Evolutionary conservation across 1,140 invertebrate species (phyloP), one percentile per base, ranked within the genome.

Genomic region (Cotesia vestalis): DNA sequence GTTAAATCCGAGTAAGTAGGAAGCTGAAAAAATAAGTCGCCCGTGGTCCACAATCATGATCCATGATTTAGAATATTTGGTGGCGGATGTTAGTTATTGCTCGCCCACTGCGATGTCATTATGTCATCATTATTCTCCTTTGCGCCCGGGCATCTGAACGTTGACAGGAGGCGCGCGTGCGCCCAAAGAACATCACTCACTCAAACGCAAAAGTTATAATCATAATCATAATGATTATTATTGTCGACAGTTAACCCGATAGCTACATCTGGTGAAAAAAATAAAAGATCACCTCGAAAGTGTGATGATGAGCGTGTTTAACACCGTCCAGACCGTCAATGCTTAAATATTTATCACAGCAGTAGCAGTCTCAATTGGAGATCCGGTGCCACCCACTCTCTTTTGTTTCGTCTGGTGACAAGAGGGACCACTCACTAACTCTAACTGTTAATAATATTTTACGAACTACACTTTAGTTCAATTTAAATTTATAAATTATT

Each of bases 121-220:
- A 86, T 86, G 84, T 86, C 86, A 85, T 86, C 84, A 86, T 86
- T 82, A 83, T 84, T 85, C 83, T 83, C 81, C 79, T 84, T 85
- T 77, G 81, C 83, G 77, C 79, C 77, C 53, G 75, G 64, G 55
- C 61, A 69, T 71, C 40, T 68, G 51, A 70, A 11, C 73, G 84
- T 84, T 84, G 83, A 86, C 83, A 83, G 80, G 83, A 85, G 82
- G 80, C 77, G 71, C 63, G 80, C 79, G 82, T 71, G 78, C 78
- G 80, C 84, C 81, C 82, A 78, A 77, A 78, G 40, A 80, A 78
- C 83, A 85, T 85, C 83, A 81, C 76, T 85, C 83, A 83, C 74
- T 46, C 40, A 46, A 6, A 78, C 79, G 78, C 77, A 75, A 66
- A 67, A 69, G 67, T 27, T 46, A 68, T 46, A 40, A 46, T 38